A percentile compares a stretch with the other conserved stretches of the same genome.
These are phyloP conservation scores for Euphonia xanthogaster DNA, from an alignment of 2,797 vertebrate species.

Conservation along the genomic window DNA sequence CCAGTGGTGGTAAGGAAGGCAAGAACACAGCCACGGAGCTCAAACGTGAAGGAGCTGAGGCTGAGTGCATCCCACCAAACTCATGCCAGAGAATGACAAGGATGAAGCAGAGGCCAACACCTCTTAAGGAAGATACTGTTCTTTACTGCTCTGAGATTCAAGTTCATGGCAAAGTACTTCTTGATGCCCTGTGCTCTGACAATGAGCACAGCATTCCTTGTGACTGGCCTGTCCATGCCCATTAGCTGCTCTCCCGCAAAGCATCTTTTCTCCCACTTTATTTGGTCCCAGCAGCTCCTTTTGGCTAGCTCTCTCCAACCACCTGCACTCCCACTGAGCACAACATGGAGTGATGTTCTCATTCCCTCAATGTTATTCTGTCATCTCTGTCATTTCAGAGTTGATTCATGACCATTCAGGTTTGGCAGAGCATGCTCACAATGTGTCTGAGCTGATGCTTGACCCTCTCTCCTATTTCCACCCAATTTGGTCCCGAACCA, in stretches of 20 bases:
- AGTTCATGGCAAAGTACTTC: background rate
- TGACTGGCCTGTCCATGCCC: background rate
- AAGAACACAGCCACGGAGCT: background rate
- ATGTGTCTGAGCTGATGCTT: background rate
- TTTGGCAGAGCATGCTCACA: background rate
- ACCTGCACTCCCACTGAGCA: background rate
- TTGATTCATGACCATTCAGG: background rate
- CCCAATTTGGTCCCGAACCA: conserved; percentile 22
- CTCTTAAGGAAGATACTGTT: background rate
- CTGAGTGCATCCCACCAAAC: background rate
- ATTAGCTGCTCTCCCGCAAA: background rate
- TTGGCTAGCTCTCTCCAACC: background rate
- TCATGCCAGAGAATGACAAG: background rate
- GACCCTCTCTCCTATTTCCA: conserved; percentile 17
- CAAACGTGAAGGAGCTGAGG: background rate
- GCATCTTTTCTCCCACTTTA: background rate
- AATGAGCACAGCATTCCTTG: background rate
- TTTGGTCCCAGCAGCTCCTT: background rate
- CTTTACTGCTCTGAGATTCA: background rate
- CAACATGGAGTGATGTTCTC: background rate
- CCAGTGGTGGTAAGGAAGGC: background rate
- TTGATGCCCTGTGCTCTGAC: background rate
- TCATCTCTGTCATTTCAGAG: background rate
- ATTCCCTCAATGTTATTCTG: background rate
- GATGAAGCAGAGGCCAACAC: background rate